Evolutionary conservation across 2,113 vertebrate genomes (phyloP), one percentile per base, ranked within the genome.

Genomic region (Pyrgilauda ruficollis): DNA sequence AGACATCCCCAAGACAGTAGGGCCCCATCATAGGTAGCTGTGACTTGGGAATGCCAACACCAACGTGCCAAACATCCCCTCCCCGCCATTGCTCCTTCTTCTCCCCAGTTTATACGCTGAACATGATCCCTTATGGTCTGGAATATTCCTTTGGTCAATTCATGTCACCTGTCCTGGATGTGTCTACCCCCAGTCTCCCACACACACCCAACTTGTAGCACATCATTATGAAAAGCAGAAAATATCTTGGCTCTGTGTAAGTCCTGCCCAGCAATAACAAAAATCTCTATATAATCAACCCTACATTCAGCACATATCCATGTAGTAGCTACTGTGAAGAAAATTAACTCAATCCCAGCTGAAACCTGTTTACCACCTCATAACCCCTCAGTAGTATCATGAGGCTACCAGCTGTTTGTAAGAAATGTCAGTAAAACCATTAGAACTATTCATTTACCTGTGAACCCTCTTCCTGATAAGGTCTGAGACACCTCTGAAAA

Each of bases 131-230:
- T 0, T 28, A 10, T 2, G 20, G 16, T 39, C 39, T 75, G 33
- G 5, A 67, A n/a, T 10, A 59, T 30, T 9, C 15, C 19, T 81
- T 52, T 14, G 7, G 10, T 39, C 44, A 52, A 17, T 39, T 46
- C 1, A 0, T 6, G 3, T 31, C 30, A n/a, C 20, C 53, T 53
- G 13, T 26, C 53, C 53, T 24, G 12, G 12, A 24, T 30, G 16
- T 26, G 24, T 21, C 23, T 89, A 10, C 23, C 17, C 17, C 15
- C 39, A 49, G 0, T 6, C n/a, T 31, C 31, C 7, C 50, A 31
- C 17, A 21, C 13, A 35, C 11, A 11, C 26, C 13, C 35, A 82
- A 1, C 2, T 15, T 30, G 11, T 7, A 39, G 6, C 7, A 27
- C 8, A 3, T 27, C 8, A 3, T 27, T 8, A 46, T 7, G 4